Conservation (phyloP, 2,888 invertebrate species). For the Lepidochrysops patricia region DNA sequence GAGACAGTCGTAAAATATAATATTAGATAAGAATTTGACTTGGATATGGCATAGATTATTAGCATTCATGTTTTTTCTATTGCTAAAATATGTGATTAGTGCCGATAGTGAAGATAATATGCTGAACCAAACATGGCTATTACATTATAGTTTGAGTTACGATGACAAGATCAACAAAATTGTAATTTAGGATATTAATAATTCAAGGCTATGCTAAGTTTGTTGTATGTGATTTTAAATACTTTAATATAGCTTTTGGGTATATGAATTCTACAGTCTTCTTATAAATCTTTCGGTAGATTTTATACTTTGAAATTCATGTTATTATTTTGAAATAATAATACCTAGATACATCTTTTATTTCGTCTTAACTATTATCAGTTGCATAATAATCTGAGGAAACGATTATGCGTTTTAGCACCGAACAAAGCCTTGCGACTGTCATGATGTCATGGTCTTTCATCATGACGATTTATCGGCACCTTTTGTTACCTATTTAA, state of each 20-base stretch:
- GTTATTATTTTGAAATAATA: no score
- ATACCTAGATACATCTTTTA: no score
- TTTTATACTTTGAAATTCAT: no score
- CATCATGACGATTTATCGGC: no score
- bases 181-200: background rate
- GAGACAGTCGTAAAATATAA: background rate
- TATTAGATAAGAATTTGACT: background rate
- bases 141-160: background rate
- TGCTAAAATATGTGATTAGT: background rate
- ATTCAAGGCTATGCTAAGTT: background rate
- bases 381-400: no score
- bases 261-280: no score
- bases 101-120: background rate
- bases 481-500: no score
- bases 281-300: no score
- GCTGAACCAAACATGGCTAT: background rate
- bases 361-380: no score
- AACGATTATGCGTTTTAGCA: no score
- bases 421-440: no score
- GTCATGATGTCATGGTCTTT: no score
- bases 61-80: background rate
- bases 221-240: background rate
- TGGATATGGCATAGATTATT: background rate
- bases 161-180: background rate
- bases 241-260: background rate